phyloP scores from a whole-genome alignment of 2,797 vertebrate genomes.

The Micropoecilia bifurca region DNA sequence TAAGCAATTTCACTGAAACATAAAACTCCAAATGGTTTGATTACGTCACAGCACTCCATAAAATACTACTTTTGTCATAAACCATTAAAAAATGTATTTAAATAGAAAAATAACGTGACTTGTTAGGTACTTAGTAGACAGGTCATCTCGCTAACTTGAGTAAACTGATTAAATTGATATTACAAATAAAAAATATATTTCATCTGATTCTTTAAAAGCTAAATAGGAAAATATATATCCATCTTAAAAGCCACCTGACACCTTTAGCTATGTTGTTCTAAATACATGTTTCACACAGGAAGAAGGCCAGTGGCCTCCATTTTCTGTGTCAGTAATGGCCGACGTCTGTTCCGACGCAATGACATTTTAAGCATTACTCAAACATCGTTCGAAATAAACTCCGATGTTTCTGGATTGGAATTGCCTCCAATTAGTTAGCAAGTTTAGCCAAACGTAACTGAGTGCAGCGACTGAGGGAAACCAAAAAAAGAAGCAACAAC shows the following conservation, averaged over 20 bases:
- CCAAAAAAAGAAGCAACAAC: not conserved
- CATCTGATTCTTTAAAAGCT: not conserved
- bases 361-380: not conserved
- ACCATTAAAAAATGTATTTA: not conserved
- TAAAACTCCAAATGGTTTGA: not conserved
- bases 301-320: not conserved
- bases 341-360: not conserved
- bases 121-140: not conserved
- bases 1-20: not conserved
- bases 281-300: not conserved
- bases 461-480: not conserved
- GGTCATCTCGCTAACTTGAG: not conserved
- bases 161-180: not conserved
- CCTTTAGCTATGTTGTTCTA: slow-evolving; percentile 8
- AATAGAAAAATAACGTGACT: not conserved
- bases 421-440: not conserved
- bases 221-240: not conserved
- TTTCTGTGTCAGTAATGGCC: not conserved
- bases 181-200: not conserved
- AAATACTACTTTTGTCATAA: not conserved
- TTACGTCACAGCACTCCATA: not conserved
- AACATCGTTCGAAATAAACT: not conserved
- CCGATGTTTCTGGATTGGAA: not conserved
- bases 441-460: not conserved
- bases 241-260: not conserved